Conservation (phyloP, 1,140 invertebrate species). For the Drosophila saltans region DNA sequence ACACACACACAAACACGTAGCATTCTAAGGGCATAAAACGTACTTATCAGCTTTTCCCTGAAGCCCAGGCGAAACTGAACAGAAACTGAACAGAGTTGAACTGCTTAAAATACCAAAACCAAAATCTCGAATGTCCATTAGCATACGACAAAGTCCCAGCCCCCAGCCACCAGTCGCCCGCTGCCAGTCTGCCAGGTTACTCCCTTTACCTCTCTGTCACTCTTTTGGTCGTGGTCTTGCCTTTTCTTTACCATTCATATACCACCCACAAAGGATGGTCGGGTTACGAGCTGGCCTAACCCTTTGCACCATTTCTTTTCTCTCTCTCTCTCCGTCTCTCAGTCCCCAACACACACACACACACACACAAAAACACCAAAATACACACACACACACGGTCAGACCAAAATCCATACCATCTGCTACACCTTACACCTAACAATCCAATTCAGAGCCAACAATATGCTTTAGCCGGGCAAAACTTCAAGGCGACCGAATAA, state of each 20-base stretch:
- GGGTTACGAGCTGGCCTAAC: slow-evolving; percentile 17
- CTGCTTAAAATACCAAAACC: slow-evolving; percentile 81
- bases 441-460: slow-evolving; percentile 75
- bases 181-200: background rate
- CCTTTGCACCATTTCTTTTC: slow-evolving; percentile 3
- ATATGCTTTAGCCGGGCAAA: slow-evolving; percentile 59
- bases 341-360: background rate
- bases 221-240: slow-evolving; percentile 2
- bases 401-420: slow-evolving; percentile 68
- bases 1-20: slow-evolving; percentile 55
- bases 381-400: slow-evolving; percentile 51
- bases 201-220: slow-evolving; percentile 28
- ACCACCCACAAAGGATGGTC: slow-evolving; percentile 35
- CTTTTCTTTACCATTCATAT: slow-evolving; percentile 20
- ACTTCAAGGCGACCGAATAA: slow-evolving; percentile 26
- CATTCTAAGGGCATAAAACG: slow-evolving; percentile 80
- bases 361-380: slow-evolving; percentile 38
- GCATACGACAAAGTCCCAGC: slow-evolving; percentile 69
- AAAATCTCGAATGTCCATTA: slow-evolving; percentile 82
- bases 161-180: slow-evolving; percentile 10
- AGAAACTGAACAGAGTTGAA: slow-evolving; percentile 55
- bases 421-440: slow-evolving; percentile 79
- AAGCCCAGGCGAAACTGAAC: slow-evolving; percentile 55
- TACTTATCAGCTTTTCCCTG: slow-evolving; percentile 78
- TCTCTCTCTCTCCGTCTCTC: background rate